Evolutionary conservation across 2,113 vertebrate genomes (phyloP), one percentile per base, ranked within the genome.

Genomic region (Gymnocephalus cernua): DNA sequence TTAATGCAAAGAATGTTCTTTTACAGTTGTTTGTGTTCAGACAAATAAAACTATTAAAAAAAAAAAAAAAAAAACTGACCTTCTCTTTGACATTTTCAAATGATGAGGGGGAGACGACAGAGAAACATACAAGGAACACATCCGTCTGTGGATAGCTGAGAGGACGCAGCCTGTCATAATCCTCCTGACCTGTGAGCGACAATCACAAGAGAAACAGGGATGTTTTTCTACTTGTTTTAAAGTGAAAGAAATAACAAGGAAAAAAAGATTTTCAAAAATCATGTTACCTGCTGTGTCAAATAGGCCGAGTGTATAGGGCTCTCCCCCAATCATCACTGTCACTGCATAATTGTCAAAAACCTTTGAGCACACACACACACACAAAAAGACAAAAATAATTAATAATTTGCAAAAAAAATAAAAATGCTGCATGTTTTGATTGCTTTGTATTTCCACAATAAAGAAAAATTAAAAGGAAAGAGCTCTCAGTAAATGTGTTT

Each of bases 71-170:
- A 76, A 66, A 25, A 89, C 93, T 87, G 66, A 97, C 98, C 97
- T 99, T 99, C 94, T 99, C 98, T 95, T 98, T 97, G 93, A 99
- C 98, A 84, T 99, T 99, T 96, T 99, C 98, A 96, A 98, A 99
- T 41, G 98, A 99, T 86, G 98, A 99, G 51, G 98, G 98, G 62
- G 98, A 99, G 59, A 99, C 97, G 62, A 99, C 97, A 32, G 98
- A 99, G 95, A 99, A 99, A 94, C 98, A 99, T 83, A 99, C 97
- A 59, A 99, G 96, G 95, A 99, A 99, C 57, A 99, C 98, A 54
- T 99, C 98, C 86, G 98, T 99, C 93, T 99, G 98, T 41, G 98
- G 98, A 87, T 99, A 99, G 91, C 98, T 99, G 93, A 99, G 97
- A 32, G 98, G 98, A 90, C 98, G 97, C 95, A 99, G 96, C 94